Conservation (phyloP, 2,888 invertebrate species). For the Callosobruchus maculatus region DNA sequence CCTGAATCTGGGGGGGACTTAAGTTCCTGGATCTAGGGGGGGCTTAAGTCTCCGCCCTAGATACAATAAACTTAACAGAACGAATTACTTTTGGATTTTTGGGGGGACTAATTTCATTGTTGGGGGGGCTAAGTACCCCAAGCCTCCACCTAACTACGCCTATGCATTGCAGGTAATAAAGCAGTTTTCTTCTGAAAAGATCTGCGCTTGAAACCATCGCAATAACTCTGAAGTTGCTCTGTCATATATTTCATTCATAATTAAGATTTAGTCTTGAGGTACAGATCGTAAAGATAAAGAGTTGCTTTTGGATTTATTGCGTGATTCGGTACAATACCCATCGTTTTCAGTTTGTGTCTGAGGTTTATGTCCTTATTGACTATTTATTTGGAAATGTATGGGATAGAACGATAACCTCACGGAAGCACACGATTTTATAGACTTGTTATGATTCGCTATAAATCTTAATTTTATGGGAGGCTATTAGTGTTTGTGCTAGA, state of each 20-base stretch:
- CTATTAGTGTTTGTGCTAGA: not conserved
- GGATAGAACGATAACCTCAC: not conserved
- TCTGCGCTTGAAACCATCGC: not conserved
- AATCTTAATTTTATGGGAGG: not conserved
- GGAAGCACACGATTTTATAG: not conserved
- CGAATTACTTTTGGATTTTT: too few relatives aligned
- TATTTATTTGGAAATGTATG: not conserved
- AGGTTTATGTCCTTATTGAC: not conserved
- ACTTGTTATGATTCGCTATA: not conserved
- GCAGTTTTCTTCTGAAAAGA: not conserved
- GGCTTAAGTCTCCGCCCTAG: too few relatives aligned
- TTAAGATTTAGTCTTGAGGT: not conserved
- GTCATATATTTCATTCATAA: not conserved
- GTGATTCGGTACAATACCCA: not conserved
- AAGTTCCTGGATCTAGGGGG: too few relatives aligned
- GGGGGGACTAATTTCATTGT: too few relatives aligned
- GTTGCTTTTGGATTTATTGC: not conserved
- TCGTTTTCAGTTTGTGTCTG: not conserved
- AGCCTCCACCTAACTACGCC: too few relatives aligned
- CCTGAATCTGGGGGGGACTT: too few relatives aligned
- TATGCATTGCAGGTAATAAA: not conserved
- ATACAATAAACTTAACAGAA: too few relatives aligned
- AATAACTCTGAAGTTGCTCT: not conserved
- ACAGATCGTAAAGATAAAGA: not conserved
- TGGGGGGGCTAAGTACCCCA: too few relatives aligned